Conservation (phyloP, 2,113 vertebrate genomes). For the Verasper variegatus region DNA sequence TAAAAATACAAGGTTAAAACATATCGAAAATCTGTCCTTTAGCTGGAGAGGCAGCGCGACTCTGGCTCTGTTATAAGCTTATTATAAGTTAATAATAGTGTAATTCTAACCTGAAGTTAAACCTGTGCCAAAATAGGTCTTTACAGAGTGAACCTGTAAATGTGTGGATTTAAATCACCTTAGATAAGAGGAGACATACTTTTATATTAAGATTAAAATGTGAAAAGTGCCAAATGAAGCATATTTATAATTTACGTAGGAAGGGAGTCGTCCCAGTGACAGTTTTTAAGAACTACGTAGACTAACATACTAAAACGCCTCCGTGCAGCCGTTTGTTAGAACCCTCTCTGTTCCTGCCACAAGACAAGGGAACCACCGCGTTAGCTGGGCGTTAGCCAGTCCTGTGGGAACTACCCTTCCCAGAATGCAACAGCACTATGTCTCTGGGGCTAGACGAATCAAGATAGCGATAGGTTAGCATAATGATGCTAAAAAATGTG, state of each 20-base stretch:
- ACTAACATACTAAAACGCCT: conserved; percentile 58
- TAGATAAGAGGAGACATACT: conserved; percentile 81
- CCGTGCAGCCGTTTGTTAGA: conserved; percentile 69
- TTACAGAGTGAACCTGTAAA: conserved; percentile 76
- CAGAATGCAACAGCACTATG: conserved; percentile 77
- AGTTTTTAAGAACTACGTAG: conserved; percentile 62
- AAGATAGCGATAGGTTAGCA: conserved; percentile 79
- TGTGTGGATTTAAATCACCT: conserved; percentile 77
- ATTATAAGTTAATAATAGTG: conserved; percentile 71
- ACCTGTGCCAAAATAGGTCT: conserved; percentile 85
- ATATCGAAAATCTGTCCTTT: conserved; percentile 81
- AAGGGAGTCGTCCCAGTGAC: conserved; percentile 45
- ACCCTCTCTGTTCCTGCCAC: conserved; percentile 72
- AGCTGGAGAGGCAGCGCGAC: conserved; percentile 75
- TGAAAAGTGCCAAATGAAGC: conserved; percentile 88
- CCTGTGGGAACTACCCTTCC: conserved; percentile 68
- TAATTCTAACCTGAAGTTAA: conserved; percentile 79
- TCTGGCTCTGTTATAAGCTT: conserved; percentile 16
- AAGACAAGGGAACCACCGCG: conserved; percentile 59
- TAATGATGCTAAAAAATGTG: conserved; percentile 80
- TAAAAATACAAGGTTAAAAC: conserved; percentile 79
- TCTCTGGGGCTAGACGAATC: conserved; percentile 76
- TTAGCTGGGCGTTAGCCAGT: conserved; percentile 46
- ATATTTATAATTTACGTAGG: conserved; percentile 78
- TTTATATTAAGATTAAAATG: conserved; percentile 84